Conservation (phyloP, 2,888 invertebrate genomes). For the Andrena bucephala region DNA sequence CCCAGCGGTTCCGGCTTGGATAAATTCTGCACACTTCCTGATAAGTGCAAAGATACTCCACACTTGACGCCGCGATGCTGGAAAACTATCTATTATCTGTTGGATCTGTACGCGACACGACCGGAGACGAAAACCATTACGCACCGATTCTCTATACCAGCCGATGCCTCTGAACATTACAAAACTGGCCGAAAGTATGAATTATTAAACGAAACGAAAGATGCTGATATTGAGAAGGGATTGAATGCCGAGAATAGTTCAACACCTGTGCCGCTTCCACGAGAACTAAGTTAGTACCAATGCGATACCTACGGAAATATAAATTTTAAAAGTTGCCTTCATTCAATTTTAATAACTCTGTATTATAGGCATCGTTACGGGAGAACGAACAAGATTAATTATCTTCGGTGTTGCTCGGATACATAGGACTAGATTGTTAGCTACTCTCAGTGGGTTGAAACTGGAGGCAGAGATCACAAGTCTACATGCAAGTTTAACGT, state of each 20-base stretch:
- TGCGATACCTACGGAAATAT: background rate
- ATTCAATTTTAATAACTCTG: conserved; percentile 13
- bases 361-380: conserved; percentile 85
- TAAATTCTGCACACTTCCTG: conserved; percentile 85
- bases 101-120: conserved; percentile 97
- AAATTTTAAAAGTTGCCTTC: background rate
- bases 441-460: conserved; percentile 96
- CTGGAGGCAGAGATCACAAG: conserved; percentile 97
- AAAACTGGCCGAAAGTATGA: conserved; percentile 88
- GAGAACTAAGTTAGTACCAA: conserved; percentile 83
- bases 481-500: conserved; percentile 95
- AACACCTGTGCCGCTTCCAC: conserved; percentile 83
- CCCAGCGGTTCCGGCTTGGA: conserved; percentile 87
- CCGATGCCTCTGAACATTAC: conserved; percentile 90
- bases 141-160: conserved; percentile 91
- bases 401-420: conserved; percentile 96
- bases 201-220: conserved; percentile 86
- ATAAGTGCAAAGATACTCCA: conserved; percentile 84
- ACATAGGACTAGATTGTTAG: conserved; percentile 93
- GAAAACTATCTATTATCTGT: conserved; percentile 96
- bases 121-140: conserved; percentile 97
- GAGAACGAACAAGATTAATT: conserved; percentile 90
- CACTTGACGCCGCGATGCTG: conserved; percentile 93
- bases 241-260: conserved; percentile 85
- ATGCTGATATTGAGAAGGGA: conserved; percentile 87